Base-by-base conservation (phyloP, 2,888 invertebrate genomes). In the Cylloceria caligata region DNA sequence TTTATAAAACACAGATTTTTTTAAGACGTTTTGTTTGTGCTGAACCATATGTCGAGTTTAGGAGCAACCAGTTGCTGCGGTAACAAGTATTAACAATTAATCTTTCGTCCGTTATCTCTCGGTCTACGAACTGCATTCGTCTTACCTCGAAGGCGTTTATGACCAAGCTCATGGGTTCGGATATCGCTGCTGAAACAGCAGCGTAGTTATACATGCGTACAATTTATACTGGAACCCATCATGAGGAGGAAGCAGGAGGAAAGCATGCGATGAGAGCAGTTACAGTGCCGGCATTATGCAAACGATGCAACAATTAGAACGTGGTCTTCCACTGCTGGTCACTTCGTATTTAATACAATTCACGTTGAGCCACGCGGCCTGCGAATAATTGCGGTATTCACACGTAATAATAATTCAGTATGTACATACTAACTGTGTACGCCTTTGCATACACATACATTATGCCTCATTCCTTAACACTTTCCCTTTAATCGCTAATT, bases 301-400 rank as follows among this genome's bases (percentile, higher is more conserved):
- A 92, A 91, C 89, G 88, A 89, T 85, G 86, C 87, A 88, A 90
- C 89, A 91, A 91, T 91, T 91, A 90, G 88, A 91, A 83, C 86
- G 87, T 81, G 86, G 86, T 86, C 87, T 88, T 87, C 83, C 87
- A 84, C 86, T 57, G 67, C 55, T 86, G 86, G 86, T 88, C 90
- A 90, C 88, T 89, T 83, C 82, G 86, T 86, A 82, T 88, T 88
- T 88, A 87, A 88, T 88, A 85, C 86, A 85, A 87, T 87, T 83
- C 86, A 85, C 21, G 72, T 16, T 80, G 45, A 36, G 47, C 39
- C 30, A 16, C 85, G 80, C 45, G 49, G 71, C 80, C 75, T 77
- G 77, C 83, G 83, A 83, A 76, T 88, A 88, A 90, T 88, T 86
- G 86, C 85, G 77, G 85, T 84, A 87, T 88, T 89, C 87, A 84